Base-by-base conservation (phyloP, 2,888 invertebrate genomes). In the Drosophila kanekoi region DNA sequence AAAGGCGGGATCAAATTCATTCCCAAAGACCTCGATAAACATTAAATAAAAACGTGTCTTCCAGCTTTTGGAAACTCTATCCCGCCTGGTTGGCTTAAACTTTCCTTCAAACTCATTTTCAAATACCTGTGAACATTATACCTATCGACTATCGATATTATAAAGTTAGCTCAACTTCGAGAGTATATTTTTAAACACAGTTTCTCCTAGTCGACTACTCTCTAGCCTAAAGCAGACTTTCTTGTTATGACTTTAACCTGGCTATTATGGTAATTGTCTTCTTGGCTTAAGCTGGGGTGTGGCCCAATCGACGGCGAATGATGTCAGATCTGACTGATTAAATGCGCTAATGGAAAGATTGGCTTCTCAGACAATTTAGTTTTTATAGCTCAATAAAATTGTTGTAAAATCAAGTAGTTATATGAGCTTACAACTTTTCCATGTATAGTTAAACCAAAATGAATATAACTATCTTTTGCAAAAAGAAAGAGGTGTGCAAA, bases 251-350 rank as follows among this genome's bases (percentile, higher is more conserved):
- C 65, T 73, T 64, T 62, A 70, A 58, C n/a, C 47, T 38, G 47
- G 66, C 61, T 74, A 79, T 79, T 79, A 77, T 74, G 77, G 74
- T 79, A 79, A 79, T 79, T 79, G 77, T 72, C 70, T 68, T 77
- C 75, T 78, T 78, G 45, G 59, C 59, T 58, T 49, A n/a, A 20
- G 32, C 23, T 47, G 33, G 60, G 72, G 77, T 54, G 72, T 63
- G 67, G 16, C 49, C 40, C 53, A 68, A 63, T 72, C 68, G 68
- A 63, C 57, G 60, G 59, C 33, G 49, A 58, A 48, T 62, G 43
- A 51, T 38, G 56, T 32, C 44, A 18, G 51, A 8, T 58, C 40
- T 51, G 10, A 14, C 57, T 37, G 58, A 32, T 53, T 33, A 57
- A 71, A 59, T 54, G 23, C 38, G 45, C 56, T 57, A 76, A 76